A percentile compares a stretch with the other conserved stretches of the same genome.
Conservation (phyloP, 1,140 invertebrate species). For the Aphis gossypii region DNA sequence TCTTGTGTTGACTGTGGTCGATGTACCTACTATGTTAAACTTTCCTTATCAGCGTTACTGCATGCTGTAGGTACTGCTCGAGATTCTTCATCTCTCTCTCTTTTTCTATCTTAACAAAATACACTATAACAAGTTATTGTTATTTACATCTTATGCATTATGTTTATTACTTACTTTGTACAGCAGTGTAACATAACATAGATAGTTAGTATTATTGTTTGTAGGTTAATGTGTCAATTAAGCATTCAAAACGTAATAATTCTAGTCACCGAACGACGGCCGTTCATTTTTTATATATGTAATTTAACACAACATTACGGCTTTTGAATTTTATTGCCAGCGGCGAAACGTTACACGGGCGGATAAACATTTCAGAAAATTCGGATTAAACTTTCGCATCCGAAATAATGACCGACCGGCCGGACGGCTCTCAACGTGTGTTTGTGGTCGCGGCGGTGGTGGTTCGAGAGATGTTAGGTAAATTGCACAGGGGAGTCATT, state of each 20-base stretch:
- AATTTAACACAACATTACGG: slow-evolving; percentile 28
- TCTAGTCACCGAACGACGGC: neutral
- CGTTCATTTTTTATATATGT: neutral
- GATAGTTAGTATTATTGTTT: neutral
- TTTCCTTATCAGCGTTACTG: neutral
- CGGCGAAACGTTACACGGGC: neutral
- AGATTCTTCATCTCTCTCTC: neutral
- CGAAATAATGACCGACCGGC: neutral
- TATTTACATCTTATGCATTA: too few species aligned
- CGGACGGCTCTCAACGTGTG: neutral
- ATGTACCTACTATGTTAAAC: neutral
- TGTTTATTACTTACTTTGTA: neutral
- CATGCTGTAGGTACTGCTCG: neutral
- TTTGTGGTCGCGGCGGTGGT: neutral
- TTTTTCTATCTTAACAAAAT: too few species aligned
- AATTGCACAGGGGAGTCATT: slow-evolving; percentile 40
- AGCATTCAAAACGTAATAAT: slow-evolving; percentile 12
- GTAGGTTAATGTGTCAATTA: neutral
- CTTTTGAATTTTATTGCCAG: slow-evolving; percentile 25
- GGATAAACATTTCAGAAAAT: slow-evolving; percentile 24
- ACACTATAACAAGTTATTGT: too few species aligned
- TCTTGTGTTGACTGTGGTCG: neutral
- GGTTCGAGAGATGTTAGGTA: neutral
- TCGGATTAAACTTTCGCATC: slow-evolving; percentile 44
- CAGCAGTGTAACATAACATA: neutral